These are phyloP conservation scores for Cheilosia variabilis DNA, from an alignment of 2,888 invertebrate species.

Conservation along the genomic window DNA sequence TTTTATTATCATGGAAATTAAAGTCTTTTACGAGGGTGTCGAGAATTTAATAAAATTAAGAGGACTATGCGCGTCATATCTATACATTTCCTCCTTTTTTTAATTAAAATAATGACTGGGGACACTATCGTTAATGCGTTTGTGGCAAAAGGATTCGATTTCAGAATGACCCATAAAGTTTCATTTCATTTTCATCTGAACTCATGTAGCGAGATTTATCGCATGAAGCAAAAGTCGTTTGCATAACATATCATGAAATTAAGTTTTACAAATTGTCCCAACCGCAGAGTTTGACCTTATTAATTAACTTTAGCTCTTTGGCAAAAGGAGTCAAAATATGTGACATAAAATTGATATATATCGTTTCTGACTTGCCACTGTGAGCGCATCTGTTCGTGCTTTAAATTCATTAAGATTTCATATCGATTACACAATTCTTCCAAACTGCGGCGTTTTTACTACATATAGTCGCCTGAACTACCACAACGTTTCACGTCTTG, in stretches of 20 bases:
- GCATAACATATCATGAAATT: background rate
- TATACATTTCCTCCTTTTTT: background rate
- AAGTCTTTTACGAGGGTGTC: constrained; percentile 16
- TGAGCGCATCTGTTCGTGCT: background rate
- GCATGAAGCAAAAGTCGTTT: background rate
- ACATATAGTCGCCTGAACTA: background rate
- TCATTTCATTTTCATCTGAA: background rate
- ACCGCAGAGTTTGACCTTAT: background rate
- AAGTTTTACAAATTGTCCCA: background rate
- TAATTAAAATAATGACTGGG: constrained; percentile 24
- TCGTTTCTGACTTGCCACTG: too few species aligned
- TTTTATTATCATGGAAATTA: constrained; percentile 26
- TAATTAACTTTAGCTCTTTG: background rate
- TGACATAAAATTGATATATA: too few species aligned
- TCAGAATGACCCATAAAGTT: background rate
- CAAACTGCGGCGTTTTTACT: background rate
- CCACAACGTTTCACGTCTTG: background rate
- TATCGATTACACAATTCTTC: background rate
- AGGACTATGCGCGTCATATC: background rate
- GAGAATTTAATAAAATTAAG: constrained; percentile 31
- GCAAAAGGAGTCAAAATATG: background rate
- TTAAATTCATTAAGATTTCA: background rate
- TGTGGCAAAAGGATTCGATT: constrained; percentile 12
- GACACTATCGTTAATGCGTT: background rate
- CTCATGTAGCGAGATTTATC: background rate